Evolutionary conservation across 2,797 vertebrate species (phyloP).

Genomic region (Pseudotriccus pelzelni): DNA sequence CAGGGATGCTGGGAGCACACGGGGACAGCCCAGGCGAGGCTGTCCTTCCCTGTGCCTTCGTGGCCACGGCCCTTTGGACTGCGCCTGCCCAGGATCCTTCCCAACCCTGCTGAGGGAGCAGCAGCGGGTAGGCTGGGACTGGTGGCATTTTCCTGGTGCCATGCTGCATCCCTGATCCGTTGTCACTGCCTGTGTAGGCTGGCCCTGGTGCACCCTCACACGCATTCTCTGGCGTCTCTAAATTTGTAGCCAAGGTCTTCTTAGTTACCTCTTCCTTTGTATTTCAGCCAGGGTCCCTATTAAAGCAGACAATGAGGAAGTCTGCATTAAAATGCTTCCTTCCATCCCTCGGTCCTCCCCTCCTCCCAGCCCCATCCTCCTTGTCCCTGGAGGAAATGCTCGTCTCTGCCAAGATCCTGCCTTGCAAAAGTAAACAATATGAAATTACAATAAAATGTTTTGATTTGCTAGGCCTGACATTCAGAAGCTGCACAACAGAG

Average conservation of each 20-base stretch:
- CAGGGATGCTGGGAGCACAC: rapidly evolving
- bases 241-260: not conserved
- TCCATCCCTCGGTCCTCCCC: conserved; percentile 13
- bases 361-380: not conserved
- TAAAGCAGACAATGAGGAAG: conserved; percentile 40
- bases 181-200: not conserved
- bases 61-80: rapidly evolving
- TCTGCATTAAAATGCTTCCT: conserved; percentile 45
- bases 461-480: conserved; percentile 45
- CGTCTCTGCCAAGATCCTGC: conserved; percentile 58
- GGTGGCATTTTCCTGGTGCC: not conserved
- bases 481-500: conserved; percentile 10
- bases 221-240: not conserved
- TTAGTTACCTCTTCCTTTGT: conserved; percentile 4
- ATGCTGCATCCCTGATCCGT: not conserved
- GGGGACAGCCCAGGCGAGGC: not conserved
- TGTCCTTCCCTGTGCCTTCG: not conserved
- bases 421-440: conserved; percentile 52
- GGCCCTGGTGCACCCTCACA: not conserved
- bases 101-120: rapidly evolving
- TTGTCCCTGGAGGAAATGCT: conserved; percentile 54
- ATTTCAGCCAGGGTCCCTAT: conserved; percentile 6
- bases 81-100: not conserved
- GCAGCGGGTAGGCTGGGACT: rapidly evolving
- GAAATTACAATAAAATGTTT: conserved; percentile 64